Percentiles rank a stretch among this genome's conserved stretches.
phyloP scores from a whole-genome alignment of 2,797 vertebrate species.

The Pteropus rufus region DNA sequence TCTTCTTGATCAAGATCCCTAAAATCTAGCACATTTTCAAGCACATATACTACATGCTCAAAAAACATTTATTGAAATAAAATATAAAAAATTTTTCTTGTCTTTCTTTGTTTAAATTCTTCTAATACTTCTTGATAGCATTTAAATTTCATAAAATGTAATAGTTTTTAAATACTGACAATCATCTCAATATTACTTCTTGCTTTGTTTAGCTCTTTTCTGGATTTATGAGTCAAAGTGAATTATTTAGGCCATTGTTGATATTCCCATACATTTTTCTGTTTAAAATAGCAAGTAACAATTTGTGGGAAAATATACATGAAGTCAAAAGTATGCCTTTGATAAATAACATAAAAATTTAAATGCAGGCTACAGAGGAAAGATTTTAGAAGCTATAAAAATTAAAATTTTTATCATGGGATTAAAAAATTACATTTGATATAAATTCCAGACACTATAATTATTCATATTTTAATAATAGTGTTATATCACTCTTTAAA shows the following conservation, averaged over 20 bases:
- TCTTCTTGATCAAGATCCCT: neutral
- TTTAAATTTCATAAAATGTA: neutral
- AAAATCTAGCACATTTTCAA: neutral
- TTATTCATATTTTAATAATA: neutral
- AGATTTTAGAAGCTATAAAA: neutral
- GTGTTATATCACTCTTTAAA: neutral
- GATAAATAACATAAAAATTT: neutral
- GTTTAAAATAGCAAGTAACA: neutral
- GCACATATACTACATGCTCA: neutral
- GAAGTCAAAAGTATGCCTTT: neutral
- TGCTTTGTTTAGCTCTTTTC: neutral
- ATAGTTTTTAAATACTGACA: neutral
- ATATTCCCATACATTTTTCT: neutral
- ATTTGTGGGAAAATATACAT: neutral
- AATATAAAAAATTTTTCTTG: neutral
- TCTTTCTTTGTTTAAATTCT: neutral
- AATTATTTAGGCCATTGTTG: neutral
- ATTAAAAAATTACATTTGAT: neutral
- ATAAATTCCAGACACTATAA: neutral
- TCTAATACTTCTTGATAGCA: neutral
- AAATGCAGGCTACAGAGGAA: neutral
- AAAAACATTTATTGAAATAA: neutral
- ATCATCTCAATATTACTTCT: neutral
- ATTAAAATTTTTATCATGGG: neutral
- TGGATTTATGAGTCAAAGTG: neutral